Percentiles rank a stretch among this genome's conserved stretches.
phyloP scores from a whole-genome alignment of 2,113 vertebrate genomes.

The Elephantulus edwardii region DNA sequence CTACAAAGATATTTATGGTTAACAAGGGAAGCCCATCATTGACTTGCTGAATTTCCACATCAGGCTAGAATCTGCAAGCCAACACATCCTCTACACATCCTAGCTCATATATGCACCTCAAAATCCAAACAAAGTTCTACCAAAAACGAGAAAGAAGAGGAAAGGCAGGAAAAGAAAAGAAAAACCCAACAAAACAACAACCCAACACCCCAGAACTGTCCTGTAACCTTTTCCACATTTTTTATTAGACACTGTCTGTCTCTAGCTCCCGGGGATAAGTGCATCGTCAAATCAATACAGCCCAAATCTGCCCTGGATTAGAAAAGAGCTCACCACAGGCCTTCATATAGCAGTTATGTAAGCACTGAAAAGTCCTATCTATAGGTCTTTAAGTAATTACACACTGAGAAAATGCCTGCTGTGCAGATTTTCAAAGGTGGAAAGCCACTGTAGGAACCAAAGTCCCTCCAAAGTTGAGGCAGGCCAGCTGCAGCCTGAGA shows the following conservation, averaged over 20 bases:
- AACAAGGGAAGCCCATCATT: neutral
- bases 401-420: conserved; percentile 77
- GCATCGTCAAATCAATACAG: conserved; percentile 83
- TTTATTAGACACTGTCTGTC: conserved; percentile 77
- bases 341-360: conserved; percentile 82
- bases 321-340: conserved; percentile 79
- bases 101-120: neutral
- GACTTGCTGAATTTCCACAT: neutral
- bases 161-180: conserved; percentile 63
- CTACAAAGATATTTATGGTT: neutral
- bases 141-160: conserved; percentile 63
- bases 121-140: neutral
- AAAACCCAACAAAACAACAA: no score
- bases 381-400: conserved; percentile 83
- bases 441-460: conserved; percentile 75
- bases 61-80: neutral
- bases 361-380: conserved; percentile 81
- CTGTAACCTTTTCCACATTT: conserved; percentile 78
- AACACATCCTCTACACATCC: neutral
- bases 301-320: conserved; percentile 79
- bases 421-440: conserved; percentile 78
- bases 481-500: conserved; percentile 62
- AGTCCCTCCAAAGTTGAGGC: conserved; percentile 77
- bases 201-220: no score
- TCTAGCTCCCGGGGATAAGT: conserved; percentile 76